Evolutionary conservation across 2,888 invertebrate species (phyloP).

Genomic region (Mycalesis mineus): DNA sequence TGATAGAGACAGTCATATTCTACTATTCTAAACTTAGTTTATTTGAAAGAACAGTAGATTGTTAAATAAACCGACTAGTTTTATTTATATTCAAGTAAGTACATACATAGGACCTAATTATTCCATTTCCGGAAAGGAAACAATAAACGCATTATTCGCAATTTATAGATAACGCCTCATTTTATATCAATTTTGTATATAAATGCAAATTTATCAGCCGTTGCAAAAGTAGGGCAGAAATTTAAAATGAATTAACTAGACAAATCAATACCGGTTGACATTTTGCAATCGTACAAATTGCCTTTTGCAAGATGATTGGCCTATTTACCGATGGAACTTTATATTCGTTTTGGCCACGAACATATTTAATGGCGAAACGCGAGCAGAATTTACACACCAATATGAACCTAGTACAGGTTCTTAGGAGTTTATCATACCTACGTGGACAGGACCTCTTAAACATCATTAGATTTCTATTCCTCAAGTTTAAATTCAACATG

Average conservation of each 20-base stretch:
- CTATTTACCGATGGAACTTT: conserved; percentile 1
- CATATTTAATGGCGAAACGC: no score
- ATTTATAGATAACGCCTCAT: conserved; percentile 4
- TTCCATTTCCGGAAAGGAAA: conserved; percentile 7
- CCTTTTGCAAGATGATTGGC: conserved; percentile 12
- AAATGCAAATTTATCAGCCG: conserved; percentile 20
- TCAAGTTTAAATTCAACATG: no score
- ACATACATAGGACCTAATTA: background rate
- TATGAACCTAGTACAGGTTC: no score
- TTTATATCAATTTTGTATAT: conserved; percentile 6
- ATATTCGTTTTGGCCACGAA: background rate
- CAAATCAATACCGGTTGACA: conserved; percentile 26
- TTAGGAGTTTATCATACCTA: no score
- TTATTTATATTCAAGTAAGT: background rate
- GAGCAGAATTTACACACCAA: no score
- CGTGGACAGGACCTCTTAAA: no score
- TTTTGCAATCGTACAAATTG: conserved; percentile 20
- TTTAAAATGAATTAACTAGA: conserved; percentile 28
- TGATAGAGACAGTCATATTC: no score
- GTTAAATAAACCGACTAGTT: no score
- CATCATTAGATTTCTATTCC: no score
- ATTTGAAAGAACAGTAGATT: no score
- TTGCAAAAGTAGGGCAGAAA: conserved; percentile 26
- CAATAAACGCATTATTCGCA: conserved; percentile 2
- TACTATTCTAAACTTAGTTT: no score